Evolutionary conservation across 2,797 vertebrate species (phyloP).

Genomic region (Allobates femoralis): DNA sequence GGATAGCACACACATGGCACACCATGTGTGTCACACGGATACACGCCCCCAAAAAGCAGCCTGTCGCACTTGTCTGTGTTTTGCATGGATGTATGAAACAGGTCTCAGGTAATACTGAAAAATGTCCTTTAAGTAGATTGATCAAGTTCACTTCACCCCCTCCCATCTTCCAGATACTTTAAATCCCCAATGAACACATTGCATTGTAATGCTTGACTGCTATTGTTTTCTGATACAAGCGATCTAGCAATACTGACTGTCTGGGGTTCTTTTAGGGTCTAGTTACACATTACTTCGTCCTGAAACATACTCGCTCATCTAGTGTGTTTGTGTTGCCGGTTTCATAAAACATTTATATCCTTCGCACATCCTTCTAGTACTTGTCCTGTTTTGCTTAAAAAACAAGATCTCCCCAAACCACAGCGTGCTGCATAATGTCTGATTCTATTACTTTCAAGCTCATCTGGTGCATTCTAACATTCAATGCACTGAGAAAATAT

Average conservation of each 20-base stretch:
- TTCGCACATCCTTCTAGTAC: neutral
- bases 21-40: no score
- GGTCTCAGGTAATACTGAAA: no score
- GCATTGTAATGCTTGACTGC: no score
- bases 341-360: neutral
- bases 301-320: neutral
- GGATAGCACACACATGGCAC: no score
- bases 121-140: no score
- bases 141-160: no score
- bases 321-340: no score
- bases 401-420: neutral
- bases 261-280: neutral
- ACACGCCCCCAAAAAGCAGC: no score
- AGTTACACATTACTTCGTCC: neutral
- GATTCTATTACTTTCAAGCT: constrained; percentile 23
- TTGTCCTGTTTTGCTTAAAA: constrained; percentile 20
- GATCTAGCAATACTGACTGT: neutral
- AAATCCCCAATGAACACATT: no score
- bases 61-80: no score
- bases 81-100: no score
- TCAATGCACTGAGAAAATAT: neutral
- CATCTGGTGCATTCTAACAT: constrained; percentile 8
- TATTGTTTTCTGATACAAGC: neutral
- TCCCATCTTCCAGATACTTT: no score
- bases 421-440: neutral